Evolutionary conservation across 2,888 invertebrate species (phyloP), one percentile per base, ranked within the genome.

Genomic region (Caenorhabditis macrosperma): DNA sequence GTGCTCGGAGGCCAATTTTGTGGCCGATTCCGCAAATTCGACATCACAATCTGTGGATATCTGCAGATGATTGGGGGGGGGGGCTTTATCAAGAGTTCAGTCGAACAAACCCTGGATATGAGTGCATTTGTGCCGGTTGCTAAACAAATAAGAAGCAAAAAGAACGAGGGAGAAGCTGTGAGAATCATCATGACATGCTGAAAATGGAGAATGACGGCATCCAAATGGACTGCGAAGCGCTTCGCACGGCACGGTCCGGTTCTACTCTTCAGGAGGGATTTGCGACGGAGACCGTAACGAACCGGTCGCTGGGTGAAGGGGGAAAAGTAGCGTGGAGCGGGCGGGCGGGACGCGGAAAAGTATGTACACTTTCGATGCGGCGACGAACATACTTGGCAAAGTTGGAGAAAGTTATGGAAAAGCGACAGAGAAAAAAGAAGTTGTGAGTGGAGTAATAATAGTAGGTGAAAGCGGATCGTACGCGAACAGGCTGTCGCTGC

Each of bases 21-120:
- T 67, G 2, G 83, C 83, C n/a, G 69, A 48, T 33, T 71, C 68
- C 12, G 83, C 81, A 28, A 83, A 83, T 44, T 83, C 83, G 15
- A 61, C 71, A 46, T 83, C 83, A 44, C 83, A 83, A 22, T 83
- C 83, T 0, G 78, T 72, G 7, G 76, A 61, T 10, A 81, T 69
- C 74, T 79, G 17, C n/a, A 57, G 48, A 54, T 3, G 26, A 33
- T 10, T 15, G 22, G 24, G 28, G 9, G 55, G 55, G 9, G 5
- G n/a, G 15, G 28, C n/a, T n/a, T n/a, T n/a, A n/a, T n/a, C n/a
- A 41, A 28, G 28, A 54, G 52, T 17, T 6, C 4, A 17, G 22
- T 20, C 17, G 38, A 35, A 60, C 71, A 10, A 12, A 71, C 71
- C 71, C 71, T 61, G 44, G 71, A 71, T 24, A 61, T 33, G 17